Evolutionary conservation across 2,113 vertebrate genomes (phyloP), one percentile per base, ranked within the genome.

Genomic region (Electrona antarctica): DNA sequence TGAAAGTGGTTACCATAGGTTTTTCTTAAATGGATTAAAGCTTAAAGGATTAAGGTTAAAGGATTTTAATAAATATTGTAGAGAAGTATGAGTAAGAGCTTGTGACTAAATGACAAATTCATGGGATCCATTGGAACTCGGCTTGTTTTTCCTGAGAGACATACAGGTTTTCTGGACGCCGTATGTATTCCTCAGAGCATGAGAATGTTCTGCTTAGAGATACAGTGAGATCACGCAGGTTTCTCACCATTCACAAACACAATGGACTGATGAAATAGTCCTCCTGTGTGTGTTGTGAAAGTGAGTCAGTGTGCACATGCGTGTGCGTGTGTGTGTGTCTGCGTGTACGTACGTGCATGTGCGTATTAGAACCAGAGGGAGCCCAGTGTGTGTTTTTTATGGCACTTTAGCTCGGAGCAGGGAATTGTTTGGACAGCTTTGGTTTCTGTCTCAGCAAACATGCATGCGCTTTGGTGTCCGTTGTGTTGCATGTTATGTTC

Each of bases 221-320:
- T n/a, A 21, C 61, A 50, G 46, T 15, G 14, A 47, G 41, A 82
- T 76, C 73, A 41, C 0, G 71, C 73, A 71, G 66, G 57, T 87
- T 81, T 87, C 79, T 79, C 80, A 81, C 33, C 1, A 21, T 21
- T 21, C 21, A 21, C 21, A 21, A 83, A 78, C 74, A 81, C 74
- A 87, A 82, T 63, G 48, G 63, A 70, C 82, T 86, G 86, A 89
- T 85, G 83, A 87, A 88, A 88, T 73, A 21, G 21, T 74, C 76
- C 21, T 21, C 60, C 61, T 51, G 48, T 64, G 28, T 66, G 46
- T 72, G 51, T 52, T 21, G 21, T 21, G 21, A 21, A 21, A 21
- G 21, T 21, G 21, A 21, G 21, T 21, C 21, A 21, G 66, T 71
- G 64, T 49, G 67, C 57, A 9, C 58, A 33, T 77, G 21, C 59